Base-by-base conservation (phyloP, 1,140 invertebrate species). In the Leptestheria dahalacensis region DNA sequence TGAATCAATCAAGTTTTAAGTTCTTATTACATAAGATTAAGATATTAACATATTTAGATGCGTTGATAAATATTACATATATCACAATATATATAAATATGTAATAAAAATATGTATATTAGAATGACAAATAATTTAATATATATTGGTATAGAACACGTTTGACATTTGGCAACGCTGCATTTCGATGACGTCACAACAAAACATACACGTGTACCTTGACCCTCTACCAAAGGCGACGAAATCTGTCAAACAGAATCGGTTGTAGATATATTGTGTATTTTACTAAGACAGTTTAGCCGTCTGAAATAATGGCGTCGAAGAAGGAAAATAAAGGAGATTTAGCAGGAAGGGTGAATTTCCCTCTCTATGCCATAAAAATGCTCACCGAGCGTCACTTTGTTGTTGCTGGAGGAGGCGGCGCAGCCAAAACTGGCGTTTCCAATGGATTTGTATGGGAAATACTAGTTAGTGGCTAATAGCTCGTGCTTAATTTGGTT, bases 361-460 rank as follows among this genome's bases (percentile, higher is more conserved):
- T 94, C 75, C 93, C 92, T 0, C 75, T 93, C 20, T 98, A 96
- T 71, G 84, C 84, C 1, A 75, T 97, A 23, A 84, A 91, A 71
- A 86, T 88, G 74, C 74, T 98, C 29, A 91, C 88, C 25, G 89
- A 85, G 73, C 80, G 91, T 61, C 91, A 97, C 76, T 83, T 97
- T 66, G 73, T 97, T 50, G 89, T 97, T 28, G 92, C 87, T 63
- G 94, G 94, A 48, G 94, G 94, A 52, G 94, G 94, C 57, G 94
- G 94, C 52, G 84, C 86, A 18, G 84, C 91, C 20, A 96, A 93
- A 74, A 97, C 92, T 48, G 94, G 94, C 23, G 86, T 98, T 60
- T 82, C 85, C 18, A 97, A 98, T 80, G 88, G 89, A 72, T 92
- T 97, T 77, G 91, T 75, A 64, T 59, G 26, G 49, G 48, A 60